Conservation (phyloP, 2,113 vertebrate species). For the Oplegnathus fasciatus region DNA sequence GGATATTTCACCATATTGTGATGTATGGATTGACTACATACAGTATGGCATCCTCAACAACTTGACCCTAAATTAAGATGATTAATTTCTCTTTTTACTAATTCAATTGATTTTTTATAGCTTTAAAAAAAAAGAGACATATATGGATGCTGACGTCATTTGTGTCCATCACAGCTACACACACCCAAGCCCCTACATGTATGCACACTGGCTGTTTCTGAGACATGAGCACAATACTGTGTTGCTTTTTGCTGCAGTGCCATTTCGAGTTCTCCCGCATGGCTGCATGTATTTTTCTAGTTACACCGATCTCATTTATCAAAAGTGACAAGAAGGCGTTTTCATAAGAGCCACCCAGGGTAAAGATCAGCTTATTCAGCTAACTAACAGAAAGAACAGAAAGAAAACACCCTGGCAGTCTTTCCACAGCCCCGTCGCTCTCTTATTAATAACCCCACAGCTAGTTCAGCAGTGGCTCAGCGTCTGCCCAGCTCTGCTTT, state of each 20-base stretch:
- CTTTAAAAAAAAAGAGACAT: background rate
- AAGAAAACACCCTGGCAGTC: constrained; percentile 11
- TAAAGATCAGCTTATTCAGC: constrained; percentile 68
- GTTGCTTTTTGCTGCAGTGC: constrained; percentile 51
- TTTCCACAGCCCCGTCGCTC: constrained; percentile 12
- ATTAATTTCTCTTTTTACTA: background rate
- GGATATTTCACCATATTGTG: background rate
- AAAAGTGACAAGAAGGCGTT: constrained; percentile 65
- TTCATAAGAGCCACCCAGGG: constrained; percentile 46
- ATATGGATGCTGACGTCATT: background rate
- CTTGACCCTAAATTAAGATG: background rate
- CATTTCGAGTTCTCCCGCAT: constrained; percentile 34
- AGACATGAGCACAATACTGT: constrained; percentile 2
- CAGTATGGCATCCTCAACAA: background rate
- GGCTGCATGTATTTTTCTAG: constrained; percentile 32
- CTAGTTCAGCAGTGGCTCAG: constrained; percentile 19
- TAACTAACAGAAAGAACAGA: constrained; percentile 33
- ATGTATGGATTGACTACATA: background rate
- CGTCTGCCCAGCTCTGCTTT: background rate
- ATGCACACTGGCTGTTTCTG: background rate
- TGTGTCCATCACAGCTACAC: background rate
- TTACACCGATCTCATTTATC: constrained; percentile 65
- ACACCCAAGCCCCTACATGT: background rate
- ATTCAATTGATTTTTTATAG: background rate
- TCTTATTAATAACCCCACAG: constrained; percentile 41